These are phyloP conservation scores for Quiscalus mexicanus DNA, from an alignment of 2,113 vertebrate species.

Conservation along the genomic window DNA sequence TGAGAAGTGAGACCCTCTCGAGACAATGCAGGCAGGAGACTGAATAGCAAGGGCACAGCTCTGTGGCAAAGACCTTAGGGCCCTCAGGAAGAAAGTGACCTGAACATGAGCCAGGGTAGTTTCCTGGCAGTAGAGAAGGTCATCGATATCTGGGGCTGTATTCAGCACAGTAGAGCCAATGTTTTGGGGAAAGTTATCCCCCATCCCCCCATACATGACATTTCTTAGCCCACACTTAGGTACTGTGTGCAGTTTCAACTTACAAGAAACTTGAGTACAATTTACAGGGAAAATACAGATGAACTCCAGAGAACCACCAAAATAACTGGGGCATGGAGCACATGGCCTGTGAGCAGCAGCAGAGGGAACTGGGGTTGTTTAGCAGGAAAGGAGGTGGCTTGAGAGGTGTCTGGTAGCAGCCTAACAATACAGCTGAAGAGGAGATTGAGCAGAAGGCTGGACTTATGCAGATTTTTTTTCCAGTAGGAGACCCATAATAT, in stretches of 20 bases:
- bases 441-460: not conserved
- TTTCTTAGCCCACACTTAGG: not conserved
- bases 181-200: not conserved
- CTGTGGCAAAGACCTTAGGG: too few relatives aligned
- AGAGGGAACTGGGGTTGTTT: not conserved
- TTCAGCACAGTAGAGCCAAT: not conserved
- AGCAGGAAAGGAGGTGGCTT: not conserved
- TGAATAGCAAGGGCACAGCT: too few relatives aligned
- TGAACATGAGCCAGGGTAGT: not conserved
- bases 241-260: not conserved
- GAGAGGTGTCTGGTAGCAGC: not conserved
- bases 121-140: not conserved
- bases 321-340: not conserved
- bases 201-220: not conserved
- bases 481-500: rapidly evolving
- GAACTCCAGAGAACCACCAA: not conserved
- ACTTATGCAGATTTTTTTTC: not conserved
- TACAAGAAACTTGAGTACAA: not conserved
- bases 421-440: not conserved
- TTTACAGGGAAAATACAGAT: not conserved
- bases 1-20: too few relatives aligned
- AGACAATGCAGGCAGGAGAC: too few relatives aligned
- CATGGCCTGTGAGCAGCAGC: not conserved
- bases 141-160: not conserved
- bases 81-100: not conserved